Conservation (phyloP, 2,888 invertebrate genomes). For the Thelaira solivaga region DNA sequence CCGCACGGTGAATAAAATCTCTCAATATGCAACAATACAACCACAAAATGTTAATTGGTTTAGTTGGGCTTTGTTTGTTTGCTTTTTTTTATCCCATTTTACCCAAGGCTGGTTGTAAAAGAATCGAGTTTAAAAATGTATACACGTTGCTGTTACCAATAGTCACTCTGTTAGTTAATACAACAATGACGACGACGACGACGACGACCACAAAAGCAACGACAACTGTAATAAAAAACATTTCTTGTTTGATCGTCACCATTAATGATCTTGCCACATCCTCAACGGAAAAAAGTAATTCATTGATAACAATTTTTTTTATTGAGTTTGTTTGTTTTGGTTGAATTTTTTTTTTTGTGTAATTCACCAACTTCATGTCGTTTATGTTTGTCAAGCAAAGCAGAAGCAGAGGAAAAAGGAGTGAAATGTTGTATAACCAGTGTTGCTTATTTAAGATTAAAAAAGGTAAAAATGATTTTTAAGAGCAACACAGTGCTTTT, state of each 20-base stretch:
- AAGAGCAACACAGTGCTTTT: no score
- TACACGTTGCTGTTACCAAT: not conserved
- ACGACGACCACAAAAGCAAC: slow-evolving; percentile 29
- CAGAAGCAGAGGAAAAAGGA: not conserved
- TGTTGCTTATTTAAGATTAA: not conserved
- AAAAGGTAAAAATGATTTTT: no score
- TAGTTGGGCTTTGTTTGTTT: slow-evolving; percentile 35
- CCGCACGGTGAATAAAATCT: no score
- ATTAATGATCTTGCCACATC: slow-evolving; percentile 73
- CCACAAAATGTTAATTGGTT: slow-evolving; percentile 49
- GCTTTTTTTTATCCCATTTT: slow-evolving; percentile 48
- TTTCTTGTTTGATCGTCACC: slow-evolving; percentile 73
- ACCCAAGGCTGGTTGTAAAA: slow-evolving; percentile 50
- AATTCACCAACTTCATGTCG: slow-evolving; percentile 9
- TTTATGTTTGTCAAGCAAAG: not conserved
- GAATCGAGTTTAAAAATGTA: slow-evolving; percentile 22
- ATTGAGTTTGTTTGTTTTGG: not conserved
- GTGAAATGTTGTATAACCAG: not conserved
- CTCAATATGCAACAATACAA: slow-evolving; percentile 23
- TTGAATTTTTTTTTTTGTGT: not conserved
- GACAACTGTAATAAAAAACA: slow-evolving; percentile 32
- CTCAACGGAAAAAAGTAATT: slow-evolving; percentile 65
- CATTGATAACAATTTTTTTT: slow-evolving; percentile 57
- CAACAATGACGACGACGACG: not conserved
- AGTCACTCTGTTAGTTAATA: not conserved